A percentile compares a stretch with the other conserved stretches of the same genome.
These are phyloP conservation scores for Gymnoscopelus braueri DNA, from an alignment of 2,797 vertebrate genomes.

Conservation along the genomic window DNA sequence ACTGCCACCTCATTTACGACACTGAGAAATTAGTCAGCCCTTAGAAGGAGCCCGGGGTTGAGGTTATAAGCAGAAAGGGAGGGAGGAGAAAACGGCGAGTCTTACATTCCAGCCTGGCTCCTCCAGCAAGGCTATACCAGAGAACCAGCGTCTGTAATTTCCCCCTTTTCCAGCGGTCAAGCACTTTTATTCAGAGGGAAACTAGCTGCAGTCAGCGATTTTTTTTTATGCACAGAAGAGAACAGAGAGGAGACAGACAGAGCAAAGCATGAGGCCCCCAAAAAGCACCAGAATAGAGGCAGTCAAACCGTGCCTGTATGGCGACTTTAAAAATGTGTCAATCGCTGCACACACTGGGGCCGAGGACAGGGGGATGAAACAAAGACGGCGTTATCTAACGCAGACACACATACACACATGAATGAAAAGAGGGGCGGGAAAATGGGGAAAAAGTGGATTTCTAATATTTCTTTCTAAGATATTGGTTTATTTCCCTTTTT, in stretches of 20 bases:
- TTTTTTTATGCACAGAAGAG: constrained; percentile 43
- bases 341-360: constrained; percentile 43
- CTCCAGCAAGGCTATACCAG: constrained; percentile 39
- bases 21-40: constrained; percentile 65
- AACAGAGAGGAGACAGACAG: constrained; percentile 49
- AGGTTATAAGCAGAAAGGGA: constrained; percentile 65
- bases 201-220: constrained; percentile 67
- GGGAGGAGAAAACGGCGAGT: constrained; percentile 39
- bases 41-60: constrained; percentile 50
- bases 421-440: neutral
- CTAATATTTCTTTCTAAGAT: constrained; percentile 55
- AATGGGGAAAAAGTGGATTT: constrained; percentile 28
- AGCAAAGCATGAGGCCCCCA: constrained; percentile 21
- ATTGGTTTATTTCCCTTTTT: constrained; percentile 54
- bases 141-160: constrained; percentile 72
- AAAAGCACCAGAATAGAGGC: constrained; percentile 47
- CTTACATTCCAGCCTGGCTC: constrained; percentile 64
- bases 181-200: constrained; percentile 56
- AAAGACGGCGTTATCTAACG: constrained; percentile 58
- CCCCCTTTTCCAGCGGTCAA: constrained; percentile 71
- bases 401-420: constrained; percentile 42
- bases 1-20: constrained; percentile 67
- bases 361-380: constrained; percentile 33
- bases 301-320: constrained; percentile 42
- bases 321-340: constrained; percentile 37